phyloP scores from a whole-genome alignment of 1,140 invertebrate species.

The Formica exsecta region DNA sequence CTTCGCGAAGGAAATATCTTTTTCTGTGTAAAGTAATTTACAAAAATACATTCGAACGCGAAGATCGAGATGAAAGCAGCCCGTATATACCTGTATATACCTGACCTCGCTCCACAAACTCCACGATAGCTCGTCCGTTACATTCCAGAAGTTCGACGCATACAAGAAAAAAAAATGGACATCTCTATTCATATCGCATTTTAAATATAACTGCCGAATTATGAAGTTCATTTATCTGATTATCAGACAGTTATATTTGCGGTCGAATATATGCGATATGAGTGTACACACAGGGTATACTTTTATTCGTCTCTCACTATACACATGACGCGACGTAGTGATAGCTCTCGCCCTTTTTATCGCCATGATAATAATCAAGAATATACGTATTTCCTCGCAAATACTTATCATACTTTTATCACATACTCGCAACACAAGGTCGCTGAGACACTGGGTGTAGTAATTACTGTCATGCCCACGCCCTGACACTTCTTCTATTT shows the following conservation, averaged over 20 bases:
- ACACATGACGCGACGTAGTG: not conserved
- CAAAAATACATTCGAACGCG: not conserved
- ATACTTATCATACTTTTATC: conserved; percentile 42
- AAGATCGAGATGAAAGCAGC: conserved; percentile 4
- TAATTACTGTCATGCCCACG: conserved; percentile 84
- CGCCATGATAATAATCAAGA: conserved; percentile 7
- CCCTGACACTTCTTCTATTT: conserved; percentile 81
- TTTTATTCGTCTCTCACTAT: not conserved
- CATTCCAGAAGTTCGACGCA: not conserved
- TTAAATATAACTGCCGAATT: not conserved
- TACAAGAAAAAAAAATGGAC: not conserved
- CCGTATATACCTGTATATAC: conserved; percentile 35
- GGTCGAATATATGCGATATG: conserved; percentile 36
- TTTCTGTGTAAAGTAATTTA: not conserved
- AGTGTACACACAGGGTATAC: not conserved
- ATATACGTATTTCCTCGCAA: conserved; percentile 24
- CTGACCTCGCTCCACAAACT: conserved; percentile 14
- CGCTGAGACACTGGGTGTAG: conserved; percentile 86
- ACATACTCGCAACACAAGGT: conserved; percentile 79
- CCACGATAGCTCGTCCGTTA: conserved; percentile 28
- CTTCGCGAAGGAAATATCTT: not conserved
- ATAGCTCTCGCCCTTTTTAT: not conserved
- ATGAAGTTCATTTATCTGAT: not conserved
- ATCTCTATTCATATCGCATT: conserved; percentile 44
- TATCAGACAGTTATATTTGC: not conserved